Evolutionary conservation across 2,113 vertebrate species (phyloP), one percentile per base, ranked within the genome.

Genomic region (Myodes glareolus): DNA sequence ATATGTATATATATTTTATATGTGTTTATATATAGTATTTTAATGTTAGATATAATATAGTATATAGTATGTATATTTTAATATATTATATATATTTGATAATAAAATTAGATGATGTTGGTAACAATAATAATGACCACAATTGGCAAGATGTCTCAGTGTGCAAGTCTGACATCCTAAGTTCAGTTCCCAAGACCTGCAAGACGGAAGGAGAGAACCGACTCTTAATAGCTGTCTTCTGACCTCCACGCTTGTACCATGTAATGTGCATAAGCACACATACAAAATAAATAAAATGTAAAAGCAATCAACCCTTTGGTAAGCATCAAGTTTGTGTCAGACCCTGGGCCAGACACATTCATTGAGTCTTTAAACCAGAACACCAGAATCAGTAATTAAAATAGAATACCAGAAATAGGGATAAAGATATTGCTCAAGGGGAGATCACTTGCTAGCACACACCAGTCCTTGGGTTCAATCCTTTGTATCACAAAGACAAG

Each of bases 41-140:
- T n/a, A 70, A 70, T 70, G 14, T 70, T 70, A 68, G 67, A 68
- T n/a, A 70, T n/a, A 21, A n/a, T 36, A 9, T 72, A 72, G 13
- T 19, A 70, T 70, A 70, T 70, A 19, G 4, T 31, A 67, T 65
- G 29, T 31, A 67, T 33, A 68, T 68, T 25, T 65, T 27, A 68
- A 68, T n/a, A 72, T n/a, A 70, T 39, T n/a, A 72, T n/a, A 70
- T 39, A 39, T 39, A 73, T 39, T 45, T 52, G 39, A 68, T 52
- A 87, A 94, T 72, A 55, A 65, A 92, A 91, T 82, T 90, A 77
- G n/a, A 65, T 87, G 63, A 88, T 73, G 55, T 36, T 96, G 25
- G 42, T 61, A 29, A 89, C 80, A 52, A 86, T 61, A 88, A 72
- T 58, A 92, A 70, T 92, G 61, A 61, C 65, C 17, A 72, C 52